These are phyloP conservation scores for Drusus annulatus DNA, from an alignment of 1,140 invertebrate genomes.

Conservation along the genomic window DNA sequence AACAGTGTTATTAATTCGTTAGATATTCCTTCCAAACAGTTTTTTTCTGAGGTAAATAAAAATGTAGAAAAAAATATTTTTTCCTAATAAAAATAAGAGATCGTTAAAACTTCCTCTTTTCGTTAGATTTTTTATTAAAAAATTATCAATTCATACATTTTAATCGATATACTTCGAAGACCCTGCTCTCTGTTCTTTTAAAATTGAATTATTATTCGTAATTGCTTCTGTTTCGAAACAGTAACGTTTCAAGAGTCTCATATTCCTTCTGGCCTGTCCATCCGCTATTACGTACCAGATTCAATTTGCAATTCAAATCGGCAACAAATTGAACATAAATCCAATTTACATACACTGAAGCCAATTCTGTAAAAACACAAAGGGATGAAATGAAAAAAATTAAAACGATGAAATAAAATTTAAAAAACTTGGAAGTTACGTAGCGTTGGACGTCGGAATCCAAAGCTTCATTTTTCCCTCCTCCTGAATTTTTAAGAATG, in stretches of 20 bases:
- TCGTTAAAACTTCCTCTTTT: too few relatives aligned
- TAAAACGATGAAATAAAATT: constrained; percentile 43
- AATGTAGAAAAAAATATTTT: too few relatives aligned
- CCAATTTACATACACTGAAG: constrained; percentile 57
- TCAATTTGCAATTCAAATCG: constrained; percentile 59
- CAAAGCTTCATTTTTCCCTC: neutral
- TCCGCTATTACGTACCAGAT: constrained; percentile 55
- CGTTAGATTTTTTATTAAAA: too few relatives aligned
- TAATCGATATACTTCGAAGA: too few relatives aligned
- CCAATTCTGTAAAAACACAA: constrained; percentile 55
- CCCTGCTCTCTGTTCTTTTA: neutral
- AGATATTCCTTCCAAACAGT: too few relatives aligned
- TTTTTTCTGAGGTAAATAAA: too few relatives aligned
- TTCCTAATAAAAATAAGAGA: too few relatives aligned
- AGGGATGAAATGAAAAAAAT: constrained; percentile 56
- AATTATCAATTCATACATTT: too few relatives aligned
- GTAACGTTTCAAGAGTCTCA: constrained; percentile 24
- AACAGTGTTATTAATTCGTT: too few relatives aligned
- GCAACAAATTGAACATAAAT: constrained; percentile 59
- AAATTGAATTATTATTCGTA: neutral
- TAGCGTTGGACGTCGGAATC: constrained; percentile 39
- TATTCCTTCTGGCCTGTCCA: constrained; percentile 42
- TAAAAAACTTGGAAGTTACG: constrained; percentile 40
- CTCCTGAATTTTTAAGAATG: neutral
- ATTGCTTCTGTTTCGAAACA: neutral